These are phyloP conservation scores for Nowickia ferox DNA, from an alignment of 2,888 invertebrate genomes.

Conservation along the genomic window DNA sequence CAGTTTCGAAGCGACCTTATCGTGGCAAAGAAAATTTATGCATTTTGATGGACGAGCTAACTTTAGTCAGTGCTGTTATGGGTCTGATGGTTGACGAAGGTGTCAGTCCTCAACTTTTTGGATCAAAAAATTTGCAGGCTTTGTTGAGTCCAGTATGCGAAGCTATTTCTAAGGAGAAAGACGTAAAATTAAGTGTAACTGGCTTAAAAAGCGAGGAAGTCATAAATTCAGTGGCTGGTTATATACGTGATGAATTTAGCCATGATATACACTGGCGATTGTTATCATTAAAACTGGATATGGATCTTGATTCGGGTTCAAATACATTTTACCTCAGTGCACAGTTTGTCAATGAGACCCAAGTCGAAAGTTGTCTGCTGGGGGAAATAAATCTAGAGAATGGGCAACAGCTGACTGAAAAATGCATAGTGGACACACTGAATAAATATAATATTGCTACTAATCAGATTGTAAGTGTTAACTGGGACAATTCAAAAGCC, in stretches of 20 bases:
- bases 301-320: background rate
- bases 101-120: slow-evolving; percentile 31
- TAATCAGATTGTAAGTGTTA: slow-evolving; percentile 48
- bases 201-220: slow-evolving; percentile 10
- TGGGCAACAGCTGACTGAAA: background rate
- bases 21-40: background rate
- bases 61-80: slow-evolving; percentile 17
- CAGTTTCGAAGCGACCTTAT: background rate
- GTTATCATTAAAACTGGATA: slow-evolving; percentile 58
- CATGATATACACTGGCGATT: slow-evolving; percentile 52
- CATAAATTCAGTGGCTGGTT: slow-evolving; percentile 15
- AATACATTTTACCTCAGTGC: slow-evolving; percentile 45
- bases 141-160: slow-evolving; percentile 42
- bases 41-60: slow-evolving; percentile 41
- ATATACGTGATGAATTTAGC: slow-evolving; percentile 21
- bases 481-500: slow-evolving; percentile 52
- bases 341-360: slow-evolving; percentile 25
- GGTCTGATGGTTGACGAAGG: slow-evolving; percentile 56
- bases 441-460: slow-evolving; percentile 56
- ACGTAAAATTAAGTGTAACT: slow-evolving; percentile 23
- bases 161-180: slow-evolving; percentile 18
- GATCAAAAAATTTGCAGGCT: slow-evolving; percentile 49
- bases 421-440: slow-evolving; percentile 33
- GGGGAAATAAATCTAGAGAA: slow-evolving; percentile 44
- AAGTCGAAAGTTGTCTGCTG: slow-evolving; percentile 25